Base-by-base conservation (phyloP, 2,113 vertebrate species). In the Porphyrio hochstetteri region DNA sequence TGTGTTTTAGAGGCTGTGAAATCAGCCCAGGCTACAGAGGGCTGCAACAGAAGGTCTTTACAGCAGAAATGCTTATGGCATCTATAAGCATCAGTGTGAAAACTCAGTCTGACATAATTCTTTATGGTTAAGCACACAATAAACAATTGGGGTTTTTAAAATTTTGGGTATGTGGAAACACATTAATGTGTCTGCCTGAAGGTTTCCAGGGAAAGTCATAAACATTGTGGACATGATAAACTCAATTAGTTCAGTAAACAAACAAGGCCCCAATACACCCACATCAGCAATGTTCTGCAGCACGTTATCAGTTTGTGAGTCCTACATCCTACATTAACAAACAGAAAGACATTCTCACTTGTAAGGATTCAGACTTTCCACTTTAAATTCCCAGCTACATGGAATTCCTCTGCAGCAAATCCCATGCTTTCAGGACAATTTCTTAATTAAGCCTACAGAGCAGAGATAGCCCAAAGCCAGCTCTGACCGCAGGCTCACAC, bases 171-270 rank as follows among this genome's bases (percentile, higher is more conserved):
- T 94, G 76, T 65, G 63, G 84, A 96, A 96, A 36, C 67, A 64
- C 92, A 92, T 94, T 31, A 95, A 56, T 93, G 21, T 13, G 38
- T 80, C 93, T 92, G 46, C 67, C 81, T 86, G 83, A 93, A 88
- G 83, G 63, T 94, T 86, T 78, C 90, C 94, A 95, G 74, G 46
- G 71, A 94, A 77, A 96, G 82, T 56, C 76, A 75, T 86, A 97
- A 96, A 94, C 70, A 74, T 7, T 27, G 38, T 16, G 82, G 82
- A 70, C 87, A 85, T 3, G 55, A 96, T 95, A 97, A 97, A 94
- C 23, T 63, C 82, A 95, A 79, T 86, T 92, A 86, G 76, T 33
- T 82, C 59, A 69, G 86, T 94, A 97, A 97, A 95, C 80, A 94
- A 94, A 92, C 67, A 94, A 38, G 40, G 76, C 91, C 85, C 35